Percentiles rank a stretch among this genome's conserved stretches.
Conservation (phyloP, 2,113 vertebrate species). For the Festucalex cinctus region DNA sequence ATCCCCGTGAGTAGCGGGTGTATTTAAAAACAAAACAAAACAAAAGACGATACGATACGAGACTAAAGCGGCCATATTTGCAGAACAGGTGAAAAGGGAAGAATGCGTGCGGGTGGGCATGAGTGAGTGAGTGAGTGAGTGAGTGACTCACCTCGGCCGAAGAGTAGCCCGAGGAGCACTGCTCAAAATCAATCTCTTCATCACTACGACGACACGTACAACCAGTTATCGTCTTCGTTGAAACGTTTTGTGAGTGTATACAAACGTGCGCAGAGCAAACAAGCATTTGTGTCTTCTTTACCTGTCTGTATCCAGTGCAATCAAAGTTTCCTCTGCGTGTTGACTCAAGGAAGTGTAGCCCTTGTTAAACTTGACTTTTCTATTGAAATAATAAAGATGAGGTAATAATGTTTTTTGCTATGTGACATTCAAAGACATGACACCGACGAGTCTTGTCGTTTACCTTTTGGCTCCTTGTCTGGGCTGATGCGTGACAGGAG, state of each 20-base stretch:
- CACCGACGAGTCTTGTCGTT: background rate
- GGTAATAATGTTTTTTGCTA: background rate
- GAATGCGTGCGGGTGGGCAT: background rate
- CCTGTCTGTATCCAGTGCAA: conserved; percentile 92
- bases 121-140: no score
- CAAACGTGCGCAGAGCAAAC: background rate
- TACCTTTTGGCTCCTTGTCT: conserved; percentile 81
- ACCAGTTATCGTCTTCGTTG: conserved; percentile 3
- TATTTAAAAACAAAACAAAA: background rate
- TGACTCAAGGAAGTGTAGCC: conserved; percentile 89
- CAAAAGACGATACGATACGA: no score
- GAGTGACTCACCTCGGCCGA: conserved; percentile 88
- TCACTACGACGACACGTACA: conserved; percentile 75
- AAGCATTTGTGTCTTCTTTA: conserved; percentile 45
- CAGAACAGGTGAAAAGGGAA: background rate
- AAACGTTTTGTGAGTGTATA: background rate
- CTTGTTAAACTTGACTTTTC: conserved; percentile 88
- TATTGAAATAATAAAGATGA: conserved; percentile 16
- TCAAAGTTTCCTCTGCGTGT: conserved; percentile 82
- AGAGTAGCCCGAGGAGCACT: conserved; percentile 95
- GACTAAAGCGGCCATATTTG: background rate
- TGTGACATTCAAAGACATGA: background rate
- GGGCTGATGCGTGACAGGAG: conserved; percentile 62
- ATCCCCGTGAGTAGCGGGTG: no score
- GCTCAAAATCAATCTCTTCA: conserved; percentile 84